A percentile compares a stretch with the other conserved stretches of the same genome.
Conservation (phyloP, 2,888 invertebrate species). For the Eristalis tenax region DNA sequence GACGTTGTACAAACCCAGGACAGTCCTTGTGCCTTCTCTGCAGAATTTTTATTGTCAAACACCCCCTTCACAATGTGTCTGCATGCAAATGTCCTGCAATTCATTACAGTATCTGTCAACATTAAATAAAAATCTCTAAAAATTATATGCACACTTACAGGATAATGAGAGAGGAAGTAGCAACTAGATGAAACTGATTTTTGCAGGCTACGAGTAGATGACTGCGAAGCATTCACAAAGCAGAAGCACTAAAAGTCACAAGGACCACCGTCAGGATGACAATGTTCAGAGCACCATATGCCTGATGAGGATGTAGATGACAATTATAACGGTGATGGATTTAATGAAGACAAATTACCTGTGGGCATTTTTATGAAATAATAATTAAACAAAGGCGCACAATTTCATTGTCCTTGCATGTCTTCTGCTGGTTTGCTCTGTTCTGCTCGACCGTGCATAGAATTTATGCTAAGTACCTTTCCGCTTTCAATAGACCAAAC, state of each 20-base stretch:
- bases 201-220: background rate
- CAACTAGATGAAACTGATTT: constrained; percentile 10
- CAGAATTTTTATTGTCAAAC: background rate
- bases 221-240: constrained; percentile 38
- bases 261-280: constrained; percentile 38
- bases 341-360: constrained; percentile 82
- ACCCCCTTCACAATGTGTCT: background rate
- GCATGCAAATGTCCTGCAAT: background rate
- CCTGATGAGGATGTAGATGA: constrained; percentile 56
- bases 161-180: constrained; percentile 18
- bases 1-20: background rate
- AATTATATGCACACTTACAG: constrained; percentile 22
- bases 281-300: constrained; percentile 10
- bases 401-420: constrained; percentile 66
- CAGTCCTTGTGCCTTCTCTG: background rate
- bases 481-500: constrained; percentile 25
- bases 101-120: constrained; percentile 6
- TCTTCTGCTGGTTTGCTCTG: constrained; percentile 16
- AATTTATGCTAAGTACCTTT: constrained; percentile 70
- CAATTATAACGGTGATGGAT: constrained; percentile 73
- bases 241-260: constrained; percentile 62
- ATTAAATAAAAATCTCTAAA: constrained; percentile 1
- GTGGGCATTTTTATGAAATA: constrained; percentile 80
- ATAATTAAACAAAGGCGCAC: constrained; percentile 73
- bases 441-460: constrained; percentile 46